Conservation (phyloP, 2,113 vertebrate genomes). For the Corynorhinus townsendii region DNA sequence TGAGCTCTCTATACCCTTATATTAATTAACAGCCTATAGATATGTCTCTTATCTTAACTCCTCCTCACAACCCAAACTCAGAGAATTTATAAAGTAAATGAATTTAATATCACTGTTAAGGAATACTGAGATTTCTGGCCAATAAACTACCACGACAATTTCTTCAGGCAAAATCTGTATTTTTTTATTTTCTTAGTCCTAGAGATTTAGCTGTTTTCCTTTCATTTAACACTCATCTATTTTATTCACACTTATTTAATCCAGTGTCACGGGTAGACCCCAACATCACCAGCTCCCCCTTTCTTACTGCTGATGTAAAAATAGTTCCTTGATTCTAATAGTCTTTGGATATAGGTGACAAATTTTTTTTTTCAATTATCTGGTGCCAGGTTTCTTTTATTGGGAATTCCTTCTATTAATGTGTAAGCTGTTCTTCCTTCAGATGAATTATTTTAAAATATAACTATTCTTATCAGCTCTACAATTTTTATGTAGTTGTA, state of each 20-base stretch:
- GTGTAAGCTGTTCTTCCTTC: not conserved
- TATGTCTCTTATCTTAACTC: not conserved
- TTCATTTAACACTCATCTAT: not conserved
- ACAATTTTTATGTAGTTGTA: not conserved
- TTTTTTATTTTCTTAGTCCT: not conserved
- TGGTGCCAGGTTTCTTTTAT: not conserved
- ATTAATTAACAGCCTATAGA: not conserved
- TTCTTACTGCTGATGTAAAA: not conserved
- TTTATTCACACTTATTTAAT: not conserved
- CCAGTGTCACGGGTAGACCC: not conserved
- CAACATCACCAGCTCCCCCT: rapidly evolving
- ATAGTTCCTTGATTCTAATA: not conserved
- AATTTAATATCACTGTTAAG: not conserved
- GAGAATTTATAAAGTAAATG: not conserved
- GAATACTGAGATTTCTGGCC: not conserved
- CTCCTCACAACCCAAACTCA: not conserved
- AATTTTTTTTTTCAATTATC: not conserved
- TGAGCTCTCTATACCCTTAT: not conserved
- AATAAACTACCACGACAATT: not conserved
- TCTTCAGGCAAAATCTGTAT: not conserved
- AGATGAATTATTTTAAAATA: not conserved
- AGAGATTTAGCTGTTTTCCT: not conserved
- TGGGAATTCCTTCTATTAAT: not conserved
- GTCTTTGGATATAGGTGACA: not conserved
- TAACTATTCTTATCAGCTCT: not conserved